Conservation (phyloP, 2,797 vertebrate genomes). For the Lagorchestes hirsutus region DNA sequence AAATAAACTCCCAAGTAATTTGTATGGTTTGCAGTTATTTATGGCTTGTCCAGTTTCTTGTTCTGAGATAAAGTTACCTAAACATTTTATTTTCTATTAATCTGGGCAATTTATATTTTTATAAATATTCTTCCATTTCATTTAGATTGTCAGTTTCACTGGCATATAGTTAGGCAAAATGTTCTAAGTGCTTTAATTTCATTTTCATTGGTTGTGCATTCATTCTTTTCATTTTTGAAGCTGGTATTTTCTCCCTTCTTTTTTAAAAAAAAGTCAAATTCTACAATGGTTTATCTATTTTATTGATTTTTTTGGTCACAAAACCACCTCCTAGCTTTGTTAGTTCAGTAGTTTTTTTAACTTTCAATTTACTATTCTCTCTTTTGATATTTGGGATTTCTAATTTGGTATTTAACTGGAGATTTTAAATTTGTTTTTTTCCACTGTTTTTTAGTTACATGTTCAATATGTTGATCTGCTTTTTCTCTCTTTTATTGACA, state of each 20-base stretch:
- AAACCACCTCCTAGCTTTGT: background rate
- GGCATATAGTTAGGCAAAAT: background rate
- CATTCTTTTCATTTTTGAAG: background rate
- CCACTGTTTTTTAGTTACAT: no score
- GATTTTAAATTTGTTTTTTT: background rate
- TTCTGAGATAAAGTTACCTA: background rate
- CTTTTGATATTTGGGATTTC: background rate
- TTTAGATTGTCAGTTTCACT: background rate
- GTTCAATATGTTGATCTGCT: background rate
- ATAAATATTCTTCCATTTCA: background rate
- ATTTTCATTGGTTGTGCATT: background rate
- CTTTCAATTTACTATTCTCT: background rate
- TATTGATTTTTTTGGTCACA: background rate
- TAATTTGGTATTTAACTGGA: background rate
- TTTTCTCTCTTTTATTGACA: background rate
- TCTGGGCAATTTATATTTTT: background rate
- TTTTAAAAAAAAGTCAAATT: background rate
- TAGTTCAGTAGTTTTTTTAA: background rate
- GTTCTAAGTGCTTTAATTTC: background rate
- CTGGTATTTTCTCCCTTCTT: background rate
- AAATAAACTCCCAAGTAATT: background rate
- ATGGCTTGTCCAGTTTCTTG: background rate
- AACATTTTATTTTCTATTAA: background rate
- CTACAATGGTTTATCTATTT: background rate
- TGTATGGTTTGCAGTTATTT: background rate